Base-by-base conservation (phyloP, 2,888 invertebrate species). In the Oligia fasciuncula region DNA sequence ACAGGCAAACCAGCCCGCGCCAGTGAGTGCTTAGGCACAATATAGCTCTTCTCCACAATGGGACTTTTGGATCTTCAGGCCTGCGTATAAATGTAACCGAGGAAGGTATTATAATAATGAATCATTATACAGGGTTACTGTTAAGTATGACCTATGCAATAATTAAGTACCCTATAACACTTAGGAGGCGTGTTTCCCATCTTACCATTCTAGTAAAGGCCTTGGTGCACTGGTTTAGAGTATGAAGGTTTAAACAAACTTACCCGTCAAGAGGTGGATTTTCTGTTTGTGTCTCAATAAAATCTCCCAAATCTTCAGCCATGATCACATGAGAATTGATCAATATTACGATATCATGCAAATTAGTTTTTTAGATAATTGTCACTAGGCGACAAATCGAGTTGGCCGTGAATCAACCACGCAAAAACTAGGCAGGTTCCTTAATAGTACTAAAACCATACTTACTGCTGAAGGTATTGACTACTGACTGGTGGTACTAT, bases 1-100 rank as follows among this genome's bases (percentile, higher is more conserved):
- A 2, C 0, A 82, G 0, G 43, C 84, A 80, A 9, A 90, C 17
- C n/a, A 90, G 0, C 1, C 90, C 89, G 1, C 79, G 79, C 89
- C 89, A 89, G 68, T 76, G 51, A 9, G 29, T 49, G 6, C 19
- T 43, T 8, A 85, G 11, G 57, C 85, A 80, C n/a, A 84, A 40
- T 29, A 35, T 43, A 4, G 80, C 2, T 66, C 14, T 89, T 68
- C 29, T 60, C 43, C 66, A 67, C 51, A 29, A 49, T 19, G 81
- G 11, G 17, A 87, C 4, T 60, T 73, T 65, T 46, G 46, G 11
- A 62, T 85, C 85, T 49, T 81, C 84, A 51, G 29, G 9, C 54
- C 76, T 85, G 76, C 11, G 43, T 46, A 43, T 29, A 65, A 78
- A 62, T 23, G 13, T 77, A 40, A 71, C 40, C 6, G 14, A 43